Evolutionary conservation across 2,797 vertebrate genomes (phyloP), one percentile per base, ranked within the genome.

Genomic region (Aplochiton taeniatus): DNA sequence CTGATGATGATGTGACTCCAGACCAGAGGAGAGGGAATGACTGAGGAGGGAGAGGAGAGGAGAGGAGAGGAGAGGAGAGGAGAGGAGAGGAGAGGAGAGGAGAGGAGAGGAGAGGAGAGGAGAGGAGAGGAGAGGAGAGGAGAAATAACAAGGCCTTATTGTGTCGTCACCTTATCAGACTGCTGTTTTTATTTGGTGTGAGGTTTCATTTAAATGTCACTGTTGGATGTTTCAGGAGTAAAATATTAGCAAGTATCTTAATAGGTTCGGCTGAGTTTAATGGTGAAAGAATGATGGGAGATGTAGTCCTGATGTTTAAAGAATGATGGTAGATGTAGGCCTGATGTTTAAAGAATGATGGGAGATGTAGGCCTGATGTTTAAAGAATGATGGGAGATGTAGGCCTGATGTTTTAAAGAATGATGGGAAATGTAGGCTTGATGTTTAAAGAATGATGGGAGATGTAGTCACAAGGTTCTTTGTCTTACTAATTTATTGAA

Each of bases 361-460:
- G 31, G 11, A 43, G 41, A 66, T 59, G 44, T 65, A 57, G 53
- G 63, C 31, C 6, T 6, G n/a, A 55, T n/a, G 11, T 17, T 17
- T 10, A 65, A 50, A 66, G 77, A 12, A 11, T 54, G 17, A 20
- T 54, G 52, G 52, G 52, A 12, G 17, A 54, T 54, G 17, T 54
- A 19, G 52, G 52, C 31, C 6, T 3, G 6, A 31, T 31, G n/a
- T 31, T 31, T 31, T 31, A 19, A 54, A 18, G 52, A 4, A 18
- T 54, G 4, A 31, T 20, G 55, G 31, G 11, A 43, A 16, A 66
- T 59, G 44, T 65, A 57, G 53, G 63, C 31, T 31, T 6, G n/a
- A 55, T n/a, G 11, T 17, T 17, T 10, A 65, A 50, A 66, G 77
- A 61, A 57, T 54, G 72, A 14, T 83, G 69, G 78, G 74, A 76